Conservation (phyloP, 2,113 vertebrate genomes). For the Anhinga anhinga region DNA sequence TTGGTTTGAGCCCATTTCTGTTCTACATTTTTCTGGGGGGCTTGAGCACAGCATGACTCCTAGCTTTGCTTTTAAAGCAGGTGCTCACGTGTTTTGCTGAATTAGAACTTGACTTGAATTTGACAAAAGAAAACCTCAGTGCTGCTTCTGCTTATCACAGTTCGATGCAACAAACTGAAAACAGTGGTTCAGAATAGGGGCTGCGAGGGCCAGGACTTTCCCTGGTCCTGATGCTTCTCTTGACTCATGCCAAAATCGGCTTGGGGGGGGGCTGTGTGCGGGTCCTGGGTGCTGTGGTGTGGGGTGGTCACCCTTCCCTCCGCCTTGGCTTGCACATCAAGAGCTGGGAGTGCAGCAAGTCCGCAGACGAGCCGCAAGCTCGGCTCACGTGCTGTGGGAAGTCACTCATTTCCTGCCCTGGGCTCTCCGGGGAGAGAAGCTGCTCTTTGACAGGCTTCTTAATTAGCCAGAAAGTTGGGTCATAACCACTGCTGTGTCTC, state of each 20-base stretch:
- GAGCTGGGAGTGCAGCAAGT: background rate
- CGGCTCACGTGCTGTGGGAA: background rate
- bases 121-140: background rate
- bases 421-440: background rate
- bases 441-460: background rate
- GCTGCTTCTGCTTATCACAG: background rate
- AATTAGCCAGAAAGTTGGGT: slow-evolving; percentile 37
- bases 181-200: rapidly evolving
- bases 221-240: background rate
- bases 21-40: rapidly evolving
- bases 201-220: no score
- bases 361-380: background rate
- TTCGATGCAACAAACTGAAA: background rate
- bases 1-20: background rate
- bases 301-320: background rate
- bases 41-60: background rate
- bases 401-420: background rate
- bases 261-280: background rate
- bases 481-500: slow-evolving; percentile 1
- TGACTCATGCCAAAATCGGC: rapidly evolving
- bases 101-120: background rate
- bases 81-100: background rate
- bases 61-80: background rate
- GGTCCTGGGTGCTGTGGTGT: background rate
- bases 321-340: rapidly evolving